Evolutionary conservation across 2,888 invertebrate genomes (phyloP), one percentile per base, ranked within the genome.

Genomic region (Lasioglossum zephyrum): DNA sequence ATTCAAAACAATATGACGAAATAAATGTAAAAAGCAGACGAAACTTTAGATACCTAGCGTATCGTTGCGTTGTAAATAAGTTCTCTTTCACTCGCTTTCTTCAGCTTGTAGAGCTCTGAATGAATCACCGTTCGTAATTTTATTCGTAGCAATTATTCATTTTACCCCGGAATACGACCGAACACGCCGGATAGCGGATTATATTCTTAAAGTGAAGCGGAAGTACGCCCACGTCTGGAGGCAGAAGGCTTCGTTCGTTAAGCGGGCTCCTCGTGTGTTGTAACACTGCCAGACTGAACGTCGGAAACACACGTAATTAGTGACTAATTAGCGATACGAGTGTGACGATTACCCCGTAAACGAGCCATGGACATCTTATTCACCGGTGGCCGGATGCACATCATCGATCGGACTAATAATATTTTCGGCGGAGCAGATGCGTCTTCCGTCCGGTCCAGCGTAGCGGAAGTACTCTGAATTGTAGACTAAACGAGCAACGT

Each of bases 171-270:
- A 77, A 77, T 70, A 44, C 74, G 75, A 44, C 49, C 49, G 66
- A 57, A 81, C 57, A 63, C 69, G 69, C 77, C 86, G 77, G 77
- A 77, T 72, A 76, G 75, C 75, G 82, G 79, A 78, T 77, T 87
- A 79, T 69, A 77, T 79, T 81, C 81, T 82, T 79, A 66, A 81
- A 81, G 73, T 73, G 85, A 87, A 81, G 63, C 88, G 87, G 85
- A 88, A 88, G 83, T 79, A 81, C 85, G 79, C 88, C 88, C 87
- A 88, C 88, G 83, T 69, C 75, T 36, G 63, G 18, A 66, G 6
- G 77, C 76, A 60, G 75, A 85, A 85, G 85, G 82, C 80, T 79
- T 81, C 87, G 87, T 88, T 88, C 82, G 73, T 85, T 84, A 88
- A 78, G 76, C 81, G 53, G n/a, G 74, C 73, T 83, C 77, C 77